phyloP scores from a whole-genome alignment of 2,888 invertebrate species.

The Psylliodes chrysocephalus region DNA sequence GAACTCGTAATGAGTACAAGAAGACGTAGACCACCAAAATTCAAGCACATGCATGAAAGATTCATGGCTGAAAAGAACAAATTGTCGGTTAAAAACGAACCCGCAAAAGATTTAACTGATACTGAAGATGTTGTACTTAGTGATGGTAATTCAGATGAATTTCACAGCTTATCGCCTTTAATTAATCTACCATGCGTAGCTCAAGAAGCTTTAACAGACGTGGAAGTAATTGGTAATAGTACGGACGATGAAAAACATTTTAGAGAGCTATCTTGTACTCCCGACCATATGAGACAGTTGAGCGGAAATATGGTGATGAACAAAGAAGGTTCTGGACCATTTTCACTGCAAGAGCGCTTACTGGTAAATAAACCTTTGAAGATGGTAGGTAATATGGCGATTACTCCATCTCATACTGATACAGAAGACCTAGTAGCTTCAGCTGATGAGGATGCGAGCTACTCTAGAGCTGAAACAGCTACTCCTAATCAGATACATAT shows the following conservation, averaged over 20 bases:
- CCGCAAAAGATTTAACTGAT: slow-evolving; percentile 51
- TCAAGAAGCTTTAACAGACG: slow-evolving; percentile 58
- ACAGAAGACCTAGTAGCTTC: slow-evolving; percentile 65
- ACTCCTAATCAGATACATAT: slow-evolving; percentile 62
- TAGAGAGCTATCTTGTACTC: slow-evolving; percentile 50
- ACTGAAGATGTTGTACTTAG: slow-evolving; percentile 63
- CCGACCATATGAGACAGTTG: slow-evolving; percentile 54
- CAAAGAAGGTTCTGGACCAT: slow-evolving; percentile 57
- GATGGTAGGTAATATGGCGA: slow-evolving; percentile 34
- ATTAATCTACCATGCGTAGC: slow-evolving; percentile 13
- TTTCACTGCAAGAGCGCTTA: slow-evolving; percentile 47
- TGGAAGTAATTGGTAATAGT: slow-evolving; percentile 60
- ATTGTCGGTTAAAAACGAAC: slow-evolving; percentile 37
- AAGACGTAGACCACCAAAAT: slow-evolving; percentile 47
- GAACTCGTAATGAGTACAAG: slow-evolving; percentile 45
- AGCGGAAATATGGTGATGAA: slow-evolving; percentile 52
- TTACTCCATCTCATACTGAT: slow-evolving; percentile 59
- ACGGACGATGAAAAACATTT: slow-evolving; percentile 55
- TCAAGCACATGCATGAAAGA: slow-evolving; percentile 47
- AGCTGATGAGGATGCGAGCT: slow-evolving; percentile 61
- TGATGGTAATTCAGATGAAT: slow-evolving; percentile 25
- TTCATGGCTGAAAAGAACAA: slow-evolving; percentile 37
- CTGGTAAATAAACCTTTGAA: slow-evolving; percentile 39
- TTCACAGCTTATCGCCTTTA: slow-evolving; percentile 29
- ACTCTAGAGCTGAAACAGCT: slow-evolving; percentile 55